These are phyloP conservation scores for Porites cylindrica DNA, from an alignment of 92 coral and sea anemone genomes.

Conservation along the genomic window DNA sequence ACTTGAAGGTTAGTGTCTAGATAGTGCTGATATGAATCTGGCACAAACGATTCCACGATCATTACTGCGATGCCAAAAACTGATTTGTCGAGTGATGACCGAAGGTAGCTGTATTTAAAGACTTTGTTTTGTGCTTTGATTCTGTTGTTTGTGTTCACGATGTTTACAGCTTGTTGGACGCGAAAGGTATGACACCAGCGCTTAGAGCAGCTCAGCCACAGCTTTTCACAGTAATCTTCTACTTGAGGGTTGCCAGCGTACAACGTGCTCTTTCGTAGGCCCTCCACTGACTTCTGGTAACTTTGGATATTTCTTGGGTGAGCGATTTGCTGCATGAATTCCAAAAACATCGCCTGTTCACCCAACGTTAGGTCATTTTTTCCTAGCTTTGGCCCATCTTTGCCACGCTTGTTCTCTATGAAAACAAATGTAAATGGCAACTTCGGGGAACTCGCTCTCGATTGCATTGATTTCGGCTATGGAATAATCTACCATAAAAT, in stretches of 20 bases:
- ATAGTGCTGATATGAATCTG: slow-evolving; percentile 62
- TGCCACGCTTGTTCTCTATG: slow-evolving; percentile 48
- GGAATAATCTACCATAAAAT: slow-evolving; percentile 60
- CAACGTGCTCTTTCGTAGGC: neutral
- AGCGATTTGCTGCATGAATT: slow-evolving; percentile 20
- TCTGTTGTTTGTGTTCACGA: slow-evolving; percentile 52
- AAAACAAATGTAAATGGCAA: slow-evolving; percentile 57
- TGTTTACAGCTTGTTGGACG: slow-evolving; percentile 43
- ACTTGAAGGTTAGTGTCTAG: slow-evolving; percentile 65
- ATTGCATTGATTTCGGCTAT: slow-evolving; percentile 57
- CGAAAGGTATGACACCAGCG: slow-evolving; percentile 48
- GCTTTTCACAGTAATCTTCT: slow-evolving; percentile 29
- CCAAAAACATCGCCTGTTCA: slow-evolving; percentile 36
- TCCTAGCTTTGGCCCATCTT: slow-evolving; percentile 36
- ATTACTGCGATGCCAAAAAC: slow-evolving; percentile 63
- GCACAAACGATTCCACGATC: slow-evolving; percentile 69
- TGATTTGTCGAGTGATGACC: slow-evolving; percentile 70
- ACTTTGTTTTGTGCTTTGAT: slow-evolving; percentile 37
- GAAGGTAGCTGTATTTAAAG: slow-evolving; percentile 70
- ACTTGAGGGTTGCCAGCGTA: slow-evolving; percentile 32
- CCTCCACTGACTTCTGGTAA: slow-evolving; percentile 13
- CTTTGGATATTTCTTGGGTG: neutral
- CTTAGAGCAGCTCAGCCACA: slow-evolving; percentile 32
- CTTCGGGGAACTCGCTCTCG: slow-evolving; percentile 33
- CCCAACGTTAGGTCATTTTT: slow-evolving; percentile 33